A percentile compares a stretch with the other conserved stretches of the same genome.
phyloP scores from a whole-genome alignment of 2,797 vertebrate genomes.

The Xenopus petersii region DNA sequence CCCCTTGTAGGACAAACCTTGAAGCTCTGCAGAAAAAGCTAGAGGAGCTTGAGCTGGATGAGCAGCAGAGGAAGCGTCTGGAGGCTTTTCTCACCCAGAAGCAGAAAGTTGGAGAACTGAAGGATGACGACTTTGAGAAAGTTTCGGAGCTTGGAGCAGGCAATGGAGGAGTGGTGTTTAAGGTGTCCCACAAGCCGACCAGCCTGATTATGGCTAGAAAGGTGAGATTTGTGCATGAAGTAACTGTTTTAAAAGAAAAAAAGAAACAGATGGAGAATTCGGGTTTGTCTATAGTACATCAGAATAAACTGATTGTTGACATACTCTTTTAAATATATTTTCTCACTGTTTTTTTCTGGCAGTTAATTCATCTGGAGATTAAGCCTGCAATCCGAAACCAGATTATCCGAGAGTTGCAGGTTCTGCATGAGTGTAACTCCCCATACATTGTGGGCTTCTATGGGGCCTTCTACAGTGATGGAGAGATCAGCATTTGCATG shows the following conservation, averaged over 20 bases:
- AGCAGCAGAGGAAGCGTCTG: constrained; percentile 92
- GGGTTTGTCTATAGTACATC: not conserved
- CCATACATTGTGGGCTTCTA: constrained; percentile 98
- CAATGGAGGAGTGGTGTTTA: constrained; percentile 96
- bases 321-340: not conserved
- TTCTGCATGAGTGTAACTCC: constrained; percentile 95
- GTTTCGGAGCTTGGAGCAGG: constrained; percentile 96
- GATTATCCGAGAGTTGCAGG: constrained; percentile 97
- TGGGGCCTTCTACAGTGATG: constrained; percentile 95
- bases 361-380: constrained; percentile 97
- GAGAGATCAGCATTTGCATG: constrained; percentile 98
- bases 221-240: constrained; percentile 63
- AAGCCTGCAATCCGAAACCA: constrained; percentile 98
- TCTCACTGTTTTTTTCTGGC: constrained; percentile 35
- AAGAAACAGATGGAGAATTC: not conserved
- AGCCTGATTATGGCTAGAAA: constrained; percentile 97
- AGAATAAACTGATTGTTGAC: not conserved
- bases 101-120: constrained; percentile 96
- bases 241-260: not conserved
- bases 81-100: constrained; percentile 98
- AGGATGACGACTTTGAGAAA: constrained; percentile 98
- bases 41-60: constrained; percentile 93
- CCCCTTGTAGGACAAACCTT: constrained; percentile 79
- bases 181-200: constrained; percentile 93
- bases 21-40: constrained; percentile 97